Evolutionary conservation across 2,797 vertebrate genomes (phyloP), one percentile per base, ranked within the genome.

Genomic region (Hozukius guyotensis): DNA sequence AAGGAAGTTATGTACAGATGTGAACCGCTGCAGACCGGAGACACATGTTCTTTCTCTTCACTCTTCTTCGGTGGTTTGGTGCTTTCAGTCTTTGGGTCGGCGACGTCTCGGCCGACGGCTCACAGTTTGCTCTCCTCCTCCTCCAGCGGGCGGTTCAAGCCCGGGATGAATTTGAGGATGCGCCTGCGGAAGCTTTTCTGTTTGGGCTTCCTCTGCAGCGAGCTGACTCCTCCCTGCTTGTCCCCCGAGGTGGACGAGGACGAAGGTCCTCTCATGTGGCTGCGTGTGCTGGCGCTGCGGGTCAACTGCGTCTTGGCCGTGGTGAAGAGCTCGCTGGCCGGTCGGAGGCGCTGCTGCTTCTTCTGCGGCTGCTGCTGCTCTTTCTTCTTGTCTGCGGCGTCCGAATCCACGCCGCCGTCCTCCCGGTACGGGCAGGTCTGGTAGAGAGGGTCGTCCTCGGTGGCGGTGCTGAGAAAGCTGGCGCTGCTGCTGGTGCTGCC

Each of bases 61-160:
- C 49, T 24, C 80, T 72, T 91, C 90, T 93, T 92, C 91, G 89
- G 87, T 24, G 56, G 24, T 81, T 78, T 63, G 13, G 36, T 84
- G 77, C 63, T 82, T 82, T 32, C 22, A 84, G 88, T 92, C 83
- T 92, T 83, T 89, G 56, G 77, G 36, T 79, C 73, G 38, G 27
- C 29, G 13, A 20, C 20, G 12, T 53, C 49, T 31, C 10, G 34
- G 8, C 3, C 20, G 72, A 13, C 36, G 29, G 52, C 14, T 91
- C 96, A 99, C 82, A 99, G 94, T 87, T 98, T 98, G 94, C 98
- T 99, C 93, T 99, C 98, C 88, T 99, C 98, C 91, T 99, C 98
- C 87, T 99, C 98, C 88, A 99, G 93, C 0, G 97, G 96, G 74
- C 96, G 95, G 92, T 99, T 99, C 85, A 99, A 94, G 29, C 98